A percentile compares a stretch with the other conserved stretches of the same genome.
These are phyloP conservation scores for Aphidoletes aphidimyza DNA, from an alignment of 2,888 invertebrate genomes.

Conservation along the genomic window DNA sequence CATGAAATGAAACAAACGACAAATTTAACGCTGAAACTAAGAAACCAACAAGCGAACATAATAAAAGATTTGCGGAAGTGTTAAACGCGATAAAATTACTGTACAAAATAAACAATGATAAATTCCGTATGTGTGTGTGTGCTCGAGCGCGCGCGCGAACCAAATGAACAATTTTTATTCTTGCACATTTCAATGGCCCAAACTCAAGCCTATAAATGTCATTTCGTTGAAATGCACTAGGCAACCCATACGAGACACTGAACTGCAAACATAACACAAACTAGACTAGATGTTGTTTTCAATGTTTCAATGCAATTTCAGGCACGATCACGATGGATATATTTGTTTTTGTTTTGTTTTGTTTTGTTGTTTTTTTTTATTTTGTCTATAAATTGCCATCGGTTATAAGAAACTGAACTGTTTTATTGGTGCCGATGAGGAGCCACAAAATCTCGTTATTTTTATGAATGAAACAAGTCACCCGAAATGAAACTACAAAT, in stretches of 20 bases:
- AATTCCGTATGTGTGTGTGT: no score
- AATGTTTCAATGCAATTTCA: no score
- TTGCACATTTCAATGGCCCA: conserved; percentile 8
- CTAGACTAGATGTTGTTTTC: not conserved
- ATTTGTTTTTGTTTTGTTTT: no score
- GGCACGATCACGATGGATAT: no score
- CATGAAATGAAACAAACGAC: conserved; percentile 4
- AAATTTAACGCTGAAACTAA: not conserved
- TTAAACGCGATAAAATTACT: conserved; percentile 48
- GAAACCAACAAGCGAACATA: not conserved
- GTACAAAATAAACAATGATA: conserved; percentile 23
- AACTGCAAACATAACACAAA: no score
- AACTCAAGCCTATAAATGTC: conserved; percentile 8
- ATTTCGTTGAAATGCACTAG: not conserved
- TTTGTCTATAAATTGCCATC: conserved; percentile 31
- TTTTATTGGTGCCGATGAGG: not conserved
- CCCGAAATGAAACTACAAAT: not conserved
- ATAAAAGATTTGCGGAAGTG: conserved; percentile 53
- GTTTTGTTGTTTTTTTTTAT: conserved; percentile 27
- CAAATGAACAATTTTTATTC: not conserved
- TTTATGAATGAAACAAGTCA: not conserved
- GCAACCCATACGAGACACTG: no score
- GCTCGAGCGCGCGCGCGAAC: no score
- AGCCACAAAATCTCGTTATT: not conserved
- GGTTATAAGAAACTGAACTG: conserved; percentile 37